Conservation (phyloP, 2,797 vertebrate genomes). For the Threskiornis aethiopicus region DNA sequence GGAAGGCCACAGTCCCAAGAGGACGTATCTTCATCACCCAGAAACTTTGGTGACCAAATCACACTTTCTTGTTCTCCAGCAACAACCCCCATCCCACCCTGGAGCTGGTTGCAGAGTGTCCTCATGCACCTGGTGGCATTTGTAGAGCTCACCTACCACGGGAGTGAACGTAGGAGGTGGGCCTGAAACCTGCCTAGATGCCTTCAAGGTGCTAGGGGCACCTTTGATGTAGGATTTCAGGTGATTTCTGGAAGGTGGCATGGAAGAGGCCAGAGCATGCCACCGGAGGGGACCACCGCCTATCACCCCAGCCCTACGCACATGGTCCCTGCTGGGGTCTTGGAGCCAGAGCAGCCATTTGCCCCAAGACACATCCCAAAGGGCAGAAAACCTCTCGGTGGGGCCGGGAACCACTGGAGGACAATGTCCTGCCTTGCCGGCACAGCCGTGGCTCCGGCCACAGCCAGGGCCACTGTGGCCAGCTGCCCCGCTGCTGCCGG, state of each 20-base stretch:
- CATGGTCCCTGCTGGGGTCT: rapidly evolving
- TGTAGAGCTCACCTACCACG: background rate
- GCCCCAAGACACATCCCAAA: background rate
- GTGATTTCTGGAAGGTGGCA: background rate
- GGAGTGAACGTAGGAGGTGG: background rate
- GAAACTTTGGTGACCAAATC: background rate
- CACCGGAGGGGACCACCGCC: rapidly evolving
- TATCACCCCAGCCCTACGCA: background rate
- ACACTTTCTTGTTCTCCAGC: background rate
- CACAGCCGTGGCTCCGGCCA: rapidly evolving
- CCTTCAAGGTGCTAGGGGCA: background rate
- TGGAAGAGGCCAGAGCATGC: background rate
- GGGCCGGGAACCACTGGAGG: background rate
- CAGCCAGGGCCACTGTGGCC: background rate
- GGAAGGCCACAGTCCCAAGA: background rate
- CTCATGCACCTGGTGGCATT: background rate
- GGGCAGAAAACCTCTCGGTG: background rate
- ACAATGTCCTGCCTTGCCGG: rapidly evolving
- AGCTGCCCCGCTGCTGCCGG: rapidly evolving
- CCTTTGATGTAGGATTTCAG: background rate
- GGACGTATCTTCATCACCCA: background rate
- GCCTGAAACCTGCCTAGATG: background rate
- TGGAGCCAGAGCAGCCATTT: background rate
- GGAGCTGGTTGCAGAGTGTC: background rate
- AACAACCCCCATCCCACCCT: background rate